phyloP scores from a whole-genome alignment of 2,113 vertebrate species.

The Lampris megalopsis region DNA sequence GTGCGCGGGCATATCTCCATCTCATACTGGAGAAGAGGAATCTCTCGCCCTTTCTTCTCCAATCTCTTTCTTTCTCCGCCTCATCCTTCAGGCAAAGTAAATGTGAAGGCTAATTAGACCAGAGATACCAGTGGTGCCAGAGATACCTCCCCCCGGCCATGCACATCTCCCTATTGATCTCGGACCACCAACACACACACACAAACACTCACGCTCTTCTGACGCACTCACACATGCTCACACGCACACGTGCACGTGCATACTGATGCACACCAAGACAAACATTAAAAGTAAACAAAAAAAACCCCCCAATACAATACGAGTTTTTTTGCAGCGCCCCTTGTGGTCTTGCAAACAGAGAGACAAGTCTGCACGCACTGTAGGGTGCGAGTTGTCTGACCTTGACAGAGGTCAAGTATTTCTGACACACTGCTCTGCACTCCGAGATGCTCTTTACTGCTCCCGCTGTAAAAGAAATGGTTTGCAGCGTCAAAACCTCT shows the following conservation, averaged over 20 bases:
- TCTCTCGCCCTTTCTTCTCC: constrained; percentile 29
- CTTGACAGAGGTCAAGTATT: constrained; percentile 56
- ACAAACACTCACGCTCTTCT: neutral
- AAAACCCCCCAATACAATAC: constrained; percentile 44
- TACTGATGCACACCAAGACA: constrained; percentile 1
- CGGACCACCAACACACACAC: constrained; percentile 29
- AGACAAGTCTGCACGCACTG: constrained; percentile 37
- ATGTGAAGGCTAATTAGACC: constrained; percentile 72
- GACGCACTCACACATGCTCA: neutral
- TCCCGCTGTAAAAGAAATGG: constrained; percentile 5
- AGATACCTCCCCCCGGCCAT: constrained; percentile 51
- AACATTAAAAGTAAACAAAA: constrained; percentile 20
- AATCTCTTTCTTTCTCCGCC: constrained; percentile 15
- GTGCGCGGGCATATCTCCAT: constrained; percentile 42
- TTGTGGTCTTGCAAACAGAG: constrained; percentile 19
- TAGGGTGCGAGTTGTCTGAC: constrained; percentile 42
- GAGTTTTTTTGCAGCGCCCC: constrained; percentile 48
- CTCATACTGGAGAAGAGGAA: constrained; percentile 34
- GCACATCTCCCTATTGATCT: constrained; percentile 48
- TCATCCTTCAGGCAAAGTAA: constrained; percentile 47
- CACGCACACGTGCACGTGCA: neutral
- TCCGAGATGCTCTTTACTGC: constrained; percentile 44
- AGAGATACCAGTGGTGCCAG: constrained; percentile 61
- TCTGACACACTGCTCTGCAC: constrained; percentile 37
- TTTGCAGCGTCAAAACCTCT: constrained; percentile 45